Evolutionary conservation across 2,113 vertebrate genomes (phyloP).

Genomic region (Montifringilla adamsi): DNA sequence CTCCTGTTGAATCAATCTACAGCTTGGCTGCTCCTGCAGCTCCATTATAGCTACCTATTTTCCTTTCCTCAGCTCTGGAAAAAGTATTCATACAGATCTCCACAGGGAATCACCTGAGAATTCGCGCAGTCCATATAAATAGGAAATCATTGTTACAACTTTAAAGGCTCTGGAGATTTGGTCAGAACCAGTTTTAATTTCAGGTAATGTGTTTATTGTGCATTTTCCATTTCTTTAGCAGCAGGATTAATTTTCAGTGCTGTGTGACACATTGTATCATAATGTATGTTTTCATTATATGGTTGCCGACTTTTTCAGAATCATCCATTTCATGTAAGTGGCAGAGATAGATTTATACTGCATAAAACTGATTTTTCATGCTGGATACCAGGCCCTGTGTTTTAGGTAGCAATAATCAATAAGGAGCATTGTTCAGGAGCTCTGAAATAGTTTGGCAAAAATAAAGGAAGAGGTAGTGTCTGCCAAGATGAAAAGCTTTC

Average conservation of each 20-base stretch:
- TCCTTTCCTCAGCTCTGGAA: constrained; percentile 56
- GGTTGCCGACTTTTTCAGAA: constrained; percentile 26
- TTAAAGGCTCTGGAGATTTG: constrained; percentile 33
- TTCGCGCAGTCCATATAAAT: constrained; percentile 30
- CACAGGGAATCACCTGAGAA: constrained; percentile 55
- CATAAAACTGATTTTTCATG: constrained; percentile 11
- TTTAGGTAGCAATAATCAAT: neutral
- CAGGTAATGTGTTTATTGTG: constrained; percentile 24
- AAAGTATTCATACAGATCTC: constrained; percentile 40
- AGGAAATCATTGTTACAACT: constrained; percentile 20
- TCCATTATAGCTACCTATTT: constrained; percentile 66
- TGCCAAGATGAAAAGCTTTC: neutral
- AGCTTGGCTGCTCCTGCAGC: constrained; percentile 67
- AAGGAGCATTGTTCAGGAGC: neutral
- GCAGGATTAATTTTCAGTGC: constrained; percentile 18
- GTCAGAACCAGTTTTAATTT: constrained; percentile 60
- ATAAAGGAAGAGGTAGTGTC: neutral
- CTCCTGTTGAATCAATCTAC: constrained; percentile 75
- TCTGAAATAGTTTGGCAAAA: neutral
- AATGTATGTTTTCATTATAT: constrained; percentile 1
- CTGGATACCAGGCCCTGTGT: neutral
- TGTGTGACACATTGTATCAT: neutral
- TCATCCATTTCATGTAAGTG: neutral
- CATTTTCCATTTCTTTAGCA: constrained; percentile 26
- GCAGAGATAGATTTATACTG: neutral